Evolutionary conservation across 2,113 vertebrate genomes (phyloP).

Genomic region (Jacana jacana): DNA sequence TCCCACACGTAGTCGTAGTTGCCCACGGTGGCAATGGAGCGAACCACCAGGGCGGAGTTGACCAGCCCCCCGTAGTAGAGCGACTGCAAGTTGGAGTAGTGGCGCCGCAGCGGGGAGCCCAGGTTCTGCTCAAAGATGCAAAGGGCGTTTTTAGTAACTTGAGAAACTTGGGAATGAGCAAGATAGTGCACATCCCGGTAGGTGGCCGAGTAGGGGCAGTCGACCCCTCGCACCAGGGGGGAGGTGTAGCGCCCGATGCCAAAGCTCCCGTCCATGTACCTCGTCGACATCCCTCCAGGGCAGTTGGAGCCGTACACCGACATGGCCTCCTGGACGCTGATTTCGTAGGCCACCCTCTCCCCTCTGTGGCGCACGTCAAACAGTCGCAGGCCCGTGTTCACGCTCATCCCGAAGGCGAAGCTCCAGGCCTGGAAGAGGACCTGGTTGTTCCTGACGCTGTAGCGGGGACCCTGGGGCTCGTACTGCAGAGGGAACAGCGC

Average conservation of each 20-base stretch:
- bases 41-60: slow-evolving; percentile 82
- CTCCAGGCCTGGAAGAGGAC: slow-evolving; percentile 84
- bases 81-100: slow-evolving; percentile 80
- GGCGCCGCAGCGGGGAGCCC: slow-evolving; percentile 83
- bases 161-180: slow-evolving; percentile 38
- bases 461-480: slow-evolving; percentile 78
- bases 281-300: slow-evolving; percentile 79
- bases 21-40: slow-evolving; percentile 82
- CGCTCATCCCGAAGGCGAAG: slow-evolving; percentile 86
- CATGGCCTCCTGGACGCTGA: slow-evolving; percentile 88
- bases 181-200: slow-evolving; percentile 78
- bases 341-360: slow-evolving; percentile 82
- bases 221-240: slow-evolving; percentile 82
- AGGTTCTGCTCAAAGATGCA: slow-evolving; percentile 83
- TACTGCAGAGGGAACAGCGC: slow-evolving; percentile 75
- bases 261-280: slow-evolving; percentile 86
- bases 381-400: slow-evolving; percentile 80
- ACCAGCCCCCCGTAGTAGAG: slow-evolving; percentile 82
- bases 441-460: slow-evolving; percentile 75
- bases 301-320: slow-evolving; percentile 72
- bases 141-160: slow-evolving; percentile 62
- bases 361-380: slow-evolving; percentile 82
- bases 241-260: slow-evolving; percentile 83
- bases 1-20: slow-evolving; percentile 90
- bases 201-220: slow-evolving; percentile 82